Conservation (phyloP, 2,888 invertebrate genomes). For the Octodonta nipae region DNA sequence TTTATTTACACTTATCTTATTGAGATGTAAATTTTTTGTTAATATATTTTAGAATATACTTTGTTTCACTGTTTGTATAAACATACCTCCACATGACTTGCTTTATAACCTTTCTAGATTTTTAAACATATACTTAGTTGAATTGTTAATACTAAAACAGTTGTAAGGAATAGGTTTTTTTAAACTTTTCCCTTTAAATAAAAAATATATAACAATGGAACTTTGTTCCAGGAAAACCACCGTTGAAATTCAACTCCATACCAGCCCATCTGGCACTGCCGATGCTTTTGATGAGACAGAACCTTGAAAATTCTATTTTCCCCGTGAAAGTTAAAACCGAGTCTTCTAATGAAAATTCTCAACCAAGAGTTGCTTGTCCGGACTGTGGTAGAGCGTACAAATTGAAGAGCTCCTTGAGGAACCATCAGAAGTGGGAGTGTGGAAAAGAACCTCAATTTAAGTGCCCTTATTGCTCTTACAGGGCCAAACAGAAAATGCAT, state of each 20-base stretch:
- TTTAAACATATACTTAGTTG: too few relatives aligned
- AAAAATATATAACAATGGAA: constrained; percentile 1
- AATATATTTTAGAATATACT: too few relatives aligned
- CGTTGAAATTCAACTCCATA: constrained; percentile 19
- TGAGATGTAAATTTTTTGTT: too few relatives aligned
- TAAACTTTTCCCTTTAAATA: background rate
- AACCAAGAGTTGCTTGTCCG: constrained; percentile 47
- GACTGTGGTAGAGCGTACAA: constrained; percentile 71
- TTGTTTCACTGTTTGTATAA: too few relatives aligned
- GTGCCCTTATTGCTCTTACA: constrained; percentile 63
- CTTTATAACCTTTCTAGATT: too few relatives aligned
- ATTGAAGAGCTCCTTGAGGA: constrained; percentile 63
- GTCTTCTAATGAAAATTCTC: background rate
- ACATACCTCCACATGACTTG: too few relatives aligned
- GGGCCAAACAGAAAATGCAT: constrained; percentile 69
- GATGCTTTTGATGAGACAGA: constrained; percentile 38
- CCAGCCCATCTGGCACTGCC: constrained; percentile 56
- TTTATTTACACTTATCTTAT: too few relatives aligned
- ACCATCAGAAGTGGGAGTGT: constrained; percentile 69
- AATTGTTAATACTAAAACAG: too few relatives aligned
- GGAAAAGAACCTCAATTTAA: constrained; percentile 68
- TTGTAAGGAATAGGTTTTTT: too few relatives aligned
- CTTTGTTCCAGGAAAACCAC: constrained; percentile 10
- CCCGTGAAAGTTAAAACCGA: constrained; percentile 6
- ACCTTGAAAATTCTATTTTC: constrained; percentile 7